phyloP scores from a whole-genome alignment of 2,797 vertebrate species.

The Paratrypauchen microcephalus region DNA sequence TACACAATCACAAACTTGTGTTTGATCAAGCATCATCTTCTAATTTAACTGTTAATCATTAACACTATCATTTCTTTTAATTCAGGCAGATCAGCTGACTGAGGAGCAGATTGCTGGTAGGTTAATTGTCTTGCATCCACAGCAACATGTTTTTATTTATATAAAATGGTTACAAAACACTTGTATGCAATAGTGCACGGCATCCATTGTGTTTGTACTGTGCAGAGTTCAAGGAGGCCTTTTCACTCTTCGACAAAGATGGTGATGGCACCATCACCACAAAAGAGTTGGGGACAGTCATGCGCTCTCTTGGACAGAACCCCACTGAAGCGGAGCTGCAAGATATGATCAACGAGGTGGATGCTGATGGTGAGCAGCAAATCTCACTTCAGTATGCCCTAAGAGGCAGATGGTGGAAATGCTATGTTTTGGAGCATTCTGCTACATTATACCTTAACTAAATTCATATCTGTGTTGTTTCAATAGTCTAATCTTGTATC shows the following conservation, averaged over 20 bases:
- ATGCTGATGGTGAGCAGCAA: conserved; percentile 89
- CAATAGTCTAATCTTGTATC: not conserved
- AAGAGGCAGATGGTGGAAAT: not conserved
- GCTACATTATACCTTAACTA: too few relatives aligned
- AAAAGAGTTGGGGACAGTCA: conserved; percentile 96
- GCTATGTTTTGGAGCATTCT: too few relatives aligned
- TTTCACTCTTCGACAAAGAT: conserved; percentile 98
- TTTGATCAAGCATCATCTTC: too few relatives aligned
- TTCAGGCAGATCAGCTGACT: conserved; percentile 89
- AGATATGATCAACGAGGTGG: conserved; percentile 98
- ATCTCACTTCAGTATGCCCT: not conserved
- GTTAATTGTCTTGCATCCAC: conserved; percentile 42
- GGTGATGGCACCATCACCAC: conserved; percentile 99
- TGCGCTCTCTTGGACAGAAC: conserved; percentile 97
- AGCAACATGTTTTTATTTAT: not conserved
- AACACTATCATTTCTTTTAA: conserved; percentile 31
- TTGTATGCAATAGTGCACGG: not conserved
- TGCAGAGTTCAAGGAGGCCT: conserved; percentile 97
- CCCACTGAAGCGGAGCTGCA: conserved; percentile 97
- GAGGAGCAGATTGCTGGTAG: conserved; percentile 92
- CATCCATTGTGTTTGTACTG: not conserved
- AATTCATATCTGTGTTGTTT: not conserved
- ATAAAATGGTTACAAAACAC: not conserved
- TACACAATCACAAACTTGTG: not conserved
- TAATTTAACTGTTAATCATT: not conserved